phyloP scores from a whole-genome alignment of 2,888 invertebrate genomes.

The Acrobasis suavella region DNA sequence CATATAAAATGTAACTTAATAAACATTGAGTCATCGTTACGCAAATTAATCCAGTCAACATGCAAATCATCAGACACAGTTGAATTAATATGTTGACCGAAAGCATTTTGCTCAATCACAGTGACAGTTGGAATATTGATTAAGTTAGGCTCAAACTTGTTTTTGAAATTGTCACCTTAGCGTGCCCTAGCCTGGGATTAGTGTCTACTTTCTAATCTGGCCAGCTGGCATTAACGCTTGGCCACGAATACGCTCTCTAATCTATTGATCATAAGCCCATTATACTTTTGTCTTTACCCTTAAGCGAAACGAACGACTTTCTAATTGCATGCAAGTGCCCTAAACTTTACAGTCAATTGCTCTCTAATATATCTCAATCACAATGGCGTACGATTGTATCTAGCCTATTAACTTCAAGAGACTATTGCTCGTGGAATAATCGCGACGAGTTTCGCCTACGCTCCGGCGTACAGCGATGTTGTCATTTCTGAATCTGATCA shows the following conservation, averaged over 20 bases:
- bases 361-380: constrained; percentile 22
- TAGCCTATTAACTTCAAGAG: constrained; percentile 4
- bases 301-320: constrained; percentile 57
- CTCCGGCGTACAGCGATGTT: constrained; percentile 14
- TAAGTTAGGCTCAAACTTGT: background rate
- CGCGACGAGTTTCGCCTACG: constrained; percentile 3
- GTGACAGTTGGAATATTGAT: constrained; percentile 22
- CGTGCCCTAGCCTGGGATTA: constrained; percentile 46
- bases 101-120: constrained; percentile 24
- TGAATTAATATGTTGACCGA: constrained; percentile 25
- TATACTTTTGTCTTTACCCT: constrained; percentile 68
- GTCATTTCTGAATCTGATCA: constrained; percentile 46
- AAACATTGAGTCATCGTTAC: constrained; percentile 38
- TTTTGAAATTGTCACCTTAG: constrained; percentile 41
- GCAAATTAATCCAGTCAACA: constrained; percentile 41
- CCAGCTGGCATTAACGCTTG: constrained; percentile 58
- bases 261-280: constrained; percentile 56
- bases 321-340: constrained; percentile 58
- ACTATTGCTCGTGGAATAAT: constrained; percentile 3
- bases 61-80: constrained; percentile 30
- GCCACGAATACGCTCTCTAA: constrained; percentile 65
- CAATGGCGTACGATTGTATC: constrained; percentile 14
- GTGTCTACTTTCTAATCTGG: constrained; percentile 76
- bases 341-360: constrained; percentile 33
- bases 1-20: constrained; percentile 31